Conservation (phyloP, 2,797 vertebrate species). For the Menidia menidia region DNA sequence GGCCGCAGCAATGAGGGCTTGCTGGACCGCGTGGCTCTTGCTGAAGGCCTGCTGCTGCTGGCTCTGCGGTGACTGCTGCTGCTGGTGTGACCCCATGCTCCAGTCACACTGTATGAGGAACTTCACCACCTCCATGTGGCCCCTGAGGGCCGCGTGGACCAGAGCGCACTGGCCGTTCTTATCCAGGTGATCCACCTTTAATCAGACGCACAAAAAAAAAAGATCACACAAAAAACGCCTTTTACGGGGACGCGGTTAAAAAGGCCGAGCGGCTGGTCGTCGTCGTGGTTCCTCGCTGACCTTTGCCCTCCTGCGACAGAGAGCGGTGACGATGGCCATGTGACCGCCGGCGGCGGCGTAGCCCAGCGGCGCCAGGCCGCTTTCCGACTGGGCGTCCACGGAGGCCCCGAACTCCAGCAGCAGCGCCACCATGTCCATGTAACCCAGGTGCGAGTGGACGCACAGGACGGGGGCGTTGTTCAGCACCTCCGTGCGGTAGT, state of each 20-base stretch:
- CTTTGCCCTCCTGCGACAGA: slow-evolving; percentile 94
- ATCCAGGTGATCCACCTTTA: slow-evolving; percentile 94
- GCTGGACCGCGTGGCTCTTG: slow-evolving; percentile 96
- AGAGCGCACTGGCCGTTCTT: slow-evolving; percentile 97
- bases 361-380: slow-evolving; percentile 92
- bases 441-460: slow-evolving; percentile 95
- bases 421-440: slow-evolving; percentile 95
- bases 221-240: background rate
- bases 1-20: slow-evolving; percentile 95
- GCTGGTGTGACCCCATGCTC: slow-evolving; percentile 79
- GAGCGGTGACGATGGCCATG: slow-evolving; percentile 90
- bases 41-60: slow-evolving; percentile 89
- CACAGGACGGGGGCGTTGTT: slow-evolving; percentile 96
- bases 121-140: slow-evolving; percentile 96
- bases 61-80: slow-evolving; percentile 65
- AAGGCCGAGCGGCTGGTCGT: too few relatives aligned
- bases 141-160: slow-evolving; percentile 93
- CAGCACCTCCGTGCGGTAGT: slow-evolving; percentile 95
- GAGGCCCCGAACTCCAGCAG: slow-evolving; percentile 93
- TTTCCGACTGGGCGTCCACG: slow-evolving; percentile 91
- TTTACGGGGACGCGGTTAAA: too few relatives aligned
- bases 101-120: slow-evolving; percentile 96
- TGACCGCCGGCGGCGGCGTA: slow-evolving; percentile 93
- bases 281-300: slow-evolving; percentile 69
- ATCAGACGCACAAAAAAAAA: background rate